Percentiles rank a stretch among this genome's conserved stretches.
phyloP scores from a whole-genome alignment of 2,888 invertebrate genomes.

The Sthenelais limicola region DNA sequence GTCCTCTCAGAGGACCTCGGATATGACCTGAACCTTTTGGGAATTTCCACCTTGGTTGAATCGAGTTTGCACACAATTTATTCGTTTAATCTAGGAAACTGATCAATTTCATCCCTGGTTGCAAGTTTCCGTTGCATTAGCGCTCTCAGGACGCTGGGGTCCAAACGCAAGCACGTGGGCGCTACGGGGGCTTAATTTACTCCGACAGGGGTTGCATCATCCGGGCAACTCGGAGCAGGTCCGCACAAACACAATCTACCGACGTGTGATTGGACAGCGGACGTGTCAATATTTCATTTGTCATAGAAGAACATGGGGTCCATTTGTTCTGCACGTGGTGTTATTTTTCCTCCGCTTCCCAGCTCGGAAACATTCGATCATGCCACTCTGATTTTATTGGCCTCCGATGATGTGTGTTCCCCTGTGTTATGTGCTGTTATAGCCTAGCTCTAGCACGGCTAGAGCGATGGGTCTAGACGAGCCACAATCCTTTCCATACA shows the following conservation, averaged over 20 bases:
- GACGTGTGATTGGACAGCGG: constrained; percentile 6
- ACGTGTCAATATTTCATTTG: neutral
- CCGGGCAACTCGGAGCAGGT: constrained; percentile 14
- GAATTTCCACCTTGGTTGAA: constrained; percentile 24
- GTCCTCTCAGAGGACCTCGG: neutral
- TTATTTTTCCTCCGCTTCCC: no score
- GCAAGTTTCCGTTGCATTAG: constrained; percentile 35
- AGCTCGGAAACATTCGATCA: no score
- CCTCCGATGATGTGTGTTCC: no score
- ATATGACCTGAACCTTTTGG: no score
- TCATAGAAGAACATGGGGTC: no score
- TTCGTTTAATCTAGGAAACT: constrained; percentile 36
- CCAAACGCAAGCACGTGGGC: neutral
- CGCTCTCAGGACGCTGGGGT: neutral
- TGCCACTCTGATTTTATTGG: no score
- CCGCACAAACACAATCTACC: constrained; percentile 7
- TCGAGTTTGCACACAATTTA: constrained; percentile 34
- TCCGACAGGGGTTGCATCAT: constrained; percentile 31
- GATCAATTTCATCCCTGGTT: constrained; percentile 36
- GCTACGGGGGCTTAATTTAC: neutral
- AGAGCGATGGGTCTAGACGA: no score
- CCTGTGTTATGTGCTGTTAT: no score
- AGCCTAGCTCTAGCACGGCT: no score
- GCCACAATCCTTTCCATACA: no score
- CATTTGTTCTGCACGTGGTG: no score